Percentiles rank a stretch among this genome's conserved stretches.
These are phyloP conservation scores for Calidris pygmaea DNA, from an alignment of 2,113 vertebrate genomes.

Conservation along the genomic window DNA sequence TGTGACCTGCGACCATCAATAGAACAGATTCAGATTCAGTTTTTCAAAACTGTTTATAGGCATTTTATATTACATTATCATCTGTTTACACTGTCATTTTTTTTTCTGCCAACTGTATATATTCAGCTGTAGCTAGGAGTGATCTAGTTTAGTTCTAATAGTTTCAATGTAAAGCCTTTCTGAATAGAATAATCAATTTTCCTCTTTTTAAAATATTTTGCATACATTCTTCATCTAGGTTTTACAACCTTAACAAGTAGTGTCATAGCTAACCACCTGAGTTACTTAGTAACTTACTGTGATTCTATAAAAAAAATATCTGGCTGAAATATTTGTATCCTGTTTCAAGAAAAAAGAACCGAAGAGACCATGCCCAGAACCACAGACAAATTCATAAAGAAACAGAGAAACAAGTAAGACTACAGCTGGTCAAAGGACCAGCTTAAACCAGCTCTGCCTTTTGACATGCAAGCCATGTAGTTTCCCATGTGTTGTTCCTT, in stretches of 20 bases:
- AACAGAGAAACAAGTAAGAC: background rate
- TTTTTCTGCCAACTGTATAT: background rate
- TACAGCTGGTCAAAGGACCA: background rate
- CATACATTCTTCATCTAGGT: background rate
- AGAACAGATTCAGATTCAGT: background rate
- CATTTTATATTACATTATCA: background rate
- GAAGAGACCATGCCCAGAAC: background rate
- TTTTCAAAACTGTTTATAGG: background rate
- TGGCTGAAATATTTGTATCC: background rate
- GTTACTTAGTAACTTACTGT: background rate
- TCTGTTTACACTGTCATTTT: background rate
- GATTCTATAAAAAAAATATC: background rate
- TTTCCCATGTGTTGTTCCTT: background rate
- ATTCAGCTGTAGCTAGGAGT: background rate
- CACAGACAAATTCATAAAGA: background rate
- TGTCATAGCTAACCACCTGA: background rate
- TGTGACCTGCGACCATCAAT: background rate
- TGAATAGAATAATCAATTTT: background rate
- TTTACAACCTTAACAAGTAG: background rate
- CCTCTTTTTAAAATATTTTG: background rate
- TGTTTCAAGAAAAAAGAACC: background rate
- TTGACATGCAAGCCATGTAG: background rate
- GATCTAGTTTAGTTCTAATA: background rate
- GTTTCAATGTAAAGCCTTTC: background rate
- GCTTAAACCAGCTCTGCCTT: background rate